Conservation (phyloP, 2,113 vertebrate species). For the Ceyx cyanopectus region DNA sequence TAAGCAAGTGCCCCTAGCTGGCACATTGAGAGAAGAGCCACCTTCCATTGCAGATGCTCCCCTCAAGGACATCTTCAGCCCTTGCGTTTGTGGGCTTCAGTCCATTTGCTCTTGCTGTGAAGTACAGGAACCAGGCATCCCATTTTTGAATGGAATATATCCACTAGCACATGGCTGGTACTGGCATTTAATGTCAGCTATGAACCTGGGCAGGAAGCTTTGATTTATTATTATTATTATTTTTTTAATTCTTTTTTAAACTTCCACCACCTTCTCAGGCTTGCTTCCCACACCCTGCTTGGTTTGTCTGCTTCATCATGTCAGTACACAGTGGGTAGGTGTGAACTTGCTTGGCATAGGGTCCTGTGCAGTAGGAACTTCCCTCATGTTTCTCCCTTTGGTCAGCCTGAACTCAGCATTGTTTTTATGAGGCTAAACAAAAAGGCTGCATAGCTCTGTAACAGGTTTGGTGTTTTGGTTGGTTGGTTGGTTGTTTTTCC, state of each 20-base stretch:
- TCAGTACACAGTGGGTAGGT: accelerated
- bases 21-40: background rate
- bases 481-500: background rate
- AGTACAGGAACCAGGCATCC: constrained; percentile 51
- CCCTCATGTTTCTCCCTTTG: background rate
- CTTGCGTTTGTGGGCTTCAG: background rate
- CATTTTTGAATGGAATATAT: background rate
- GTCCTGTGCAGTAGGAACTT: background rate
- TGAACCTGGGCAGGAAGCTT: background rate
- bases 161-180: background rate
- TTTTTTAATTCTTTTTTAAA: accelerated
- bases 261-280: background rate
- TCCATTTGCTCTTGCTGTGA: background rate
- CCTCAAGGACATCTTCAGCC: background rate
- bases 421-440: background rate
- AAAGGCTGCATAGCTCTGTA: background rate
- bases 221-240: background rate
- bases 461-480: background rate
- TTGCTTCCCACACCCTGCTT: background rate
- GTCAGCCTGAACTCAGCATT: background rate
- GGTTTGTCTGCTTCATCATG: background rate
- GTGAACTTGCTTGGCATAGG: background rate
- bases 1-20: background rate
- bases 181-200: constrained; percentile 21
- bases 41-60: background rate